Evolutionary conservation across 64 coral and sea anemone species (phyloP).

Genomic region (Catalaphyllia jardinei): DNA sequence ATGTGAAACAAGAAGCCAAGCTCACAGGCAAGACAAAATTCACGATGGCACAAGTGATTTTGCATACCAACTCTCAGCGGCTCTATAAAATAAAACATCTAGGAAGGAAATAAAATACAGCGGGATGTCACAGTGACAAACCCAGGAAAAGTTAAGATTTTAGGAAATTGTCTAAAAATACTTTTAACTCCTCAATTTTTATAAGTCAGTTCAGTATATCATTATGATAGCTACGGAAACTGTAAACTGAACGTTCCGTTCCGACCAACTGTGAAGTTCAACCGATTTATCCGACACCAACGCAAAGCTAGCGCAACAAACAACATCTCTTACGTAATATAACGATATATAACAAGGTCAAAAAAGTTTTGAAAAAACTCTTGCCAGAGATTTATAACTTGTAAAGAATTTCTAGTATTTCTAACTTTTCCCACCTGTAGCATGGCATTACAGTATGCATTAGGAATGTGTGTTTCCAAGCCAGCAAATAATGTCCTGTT

Average conservation of each 20-base stretch:
- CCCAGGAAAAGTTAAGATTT: background rate
- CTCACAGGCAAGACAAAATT: slow-evolving; percentile 97
- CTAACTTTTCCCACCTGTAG: slow-evolving; percentile 68
- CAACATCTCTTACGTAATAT: no score
- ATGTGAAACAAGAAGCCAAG: slow-evolving; percentile 95
- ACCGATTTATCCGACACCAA: no score
- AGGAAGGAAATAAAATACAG: background rate
- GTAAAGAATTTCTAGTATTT: no score
- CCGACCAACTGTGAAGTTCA: no score
- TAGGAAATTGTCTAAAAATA: background rate
- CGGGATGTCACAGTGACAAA: background rate
- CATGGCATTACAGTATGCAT: slow-evolving; percentile 99
- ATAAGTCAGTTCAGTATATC: background rate
- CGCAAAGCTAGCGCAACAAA: no score
- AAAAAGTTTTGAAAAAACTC: no score
- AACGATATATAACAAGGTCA: no score
- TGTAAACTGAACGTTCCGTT: no score
- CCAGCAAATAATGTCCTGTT: slow-evolving; percentile 98
- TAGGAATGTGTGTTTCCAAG: slow-evolving; percentile 96
- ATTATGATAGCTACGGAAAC: no score
- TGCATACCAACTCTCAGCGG: slow-evolving; percentile 84
- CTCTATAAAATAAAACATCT: slow-evolving; percentile 95
- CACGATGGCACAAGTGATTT: slow-evolving; percentile 91
- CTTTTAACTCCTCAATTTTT: background rate
- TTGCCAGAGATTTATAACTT: no score